Conservation (phyloP, 2,113 vertebrate species). For the Tympanuchus pallidicinctus region DNA sequence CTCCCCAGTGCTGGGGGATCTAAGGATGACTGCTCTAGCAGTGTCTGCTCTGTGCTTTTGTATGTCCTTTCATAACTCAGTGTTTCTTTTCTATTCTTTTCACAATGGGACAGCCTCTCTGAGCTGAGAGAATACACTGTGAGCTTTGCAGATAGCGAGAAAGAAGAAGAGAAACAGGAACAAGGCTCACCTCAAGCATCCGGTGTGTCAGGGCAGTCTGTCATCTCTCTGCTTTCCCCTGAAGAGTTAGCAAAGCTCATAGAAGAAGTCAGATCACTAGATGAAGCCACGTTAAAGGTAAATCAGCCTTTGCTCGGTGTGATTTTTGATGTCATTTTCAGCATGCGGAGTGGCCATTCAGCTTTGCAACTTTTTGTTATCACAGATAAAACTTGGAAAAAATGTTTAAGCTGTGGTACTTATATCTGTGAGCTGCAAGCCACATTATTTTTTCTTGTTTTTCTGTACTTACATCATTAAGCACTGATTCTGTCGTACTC, state of each 20-base stretch:
- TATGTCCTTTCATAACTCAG: neutral
- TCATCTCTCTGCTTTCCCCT: conserved; percentile 87
- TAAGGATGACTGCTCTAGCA: neutral
- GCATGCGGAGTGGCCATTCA: neutral
- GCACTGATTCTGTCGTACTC: neutral
- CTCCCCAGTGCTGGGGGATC: neutral
- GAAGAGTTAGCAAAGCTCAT: conserved; percentile 86
- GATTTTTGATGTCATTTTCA: neutral
- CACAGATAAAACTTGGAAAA: neutral
- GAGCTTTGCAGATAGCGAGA: conserved; percentile 68
- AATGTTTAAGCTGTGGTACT: neutral
- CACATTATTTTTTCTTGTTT: neutral
- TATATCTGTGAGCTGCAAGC: neutral
- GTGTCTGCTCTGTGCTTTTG: neutral
- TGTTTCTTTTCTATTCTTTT: neutral
- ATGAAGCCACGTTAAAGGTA: conserved; percentile 89
- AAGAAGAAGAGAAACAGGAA: conserved; percentile 44
- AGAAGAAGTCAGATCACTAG: conserved; percentile 88
- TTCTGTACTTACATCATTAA: neutral
- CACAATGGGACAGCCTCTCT: conserved; percentile 81
- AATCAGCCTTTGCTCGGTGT: neutral
- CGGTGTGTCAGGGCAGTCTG: conserved; percentile 78
- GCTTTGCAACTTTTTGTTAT: neutral
- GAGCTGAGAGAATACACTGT: conserved; percentile 85
- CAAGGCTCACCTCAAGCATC: conserved; percentile 42